Conservation (phyloP, 2,797 vertebrate species). For the Gila robusta region DNA sequence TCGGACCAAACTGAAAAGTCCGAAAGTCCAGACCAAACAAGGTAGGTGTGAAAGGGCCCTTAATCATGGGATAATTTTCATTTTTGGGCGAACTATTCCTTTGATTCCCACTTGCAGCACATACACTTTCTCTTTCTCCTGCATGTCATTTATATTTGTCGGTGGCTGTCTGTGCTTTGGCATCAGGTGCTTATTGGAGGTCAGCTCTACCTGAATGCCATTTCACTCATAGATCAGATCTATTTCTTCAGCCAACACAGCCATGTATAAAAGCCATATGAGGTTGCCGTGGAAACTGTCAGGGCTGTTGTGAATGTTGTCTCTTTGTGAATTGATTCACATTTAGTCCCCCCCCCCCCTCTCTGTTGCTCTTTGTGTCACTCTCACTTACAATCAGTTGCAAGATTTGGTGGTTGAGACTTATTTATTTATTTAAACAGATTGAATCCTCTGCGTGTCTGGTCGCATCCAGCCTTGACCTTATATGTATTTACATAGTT, state of each 20-base stretch:
- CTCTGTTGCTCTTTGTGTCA: conserved; percentile 44
- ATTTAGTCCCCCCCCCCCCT: conserved; percentile 2
- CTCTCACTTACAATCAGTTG: conserved; percentile 28
- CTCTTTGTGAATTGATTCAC: conserved; percentile 60
- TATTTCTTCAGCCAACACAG: conserved; percentile 58
- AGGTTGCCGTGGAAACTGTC: conserved; percentile 74
- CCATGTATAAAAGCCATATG: conserved; percentile 55
- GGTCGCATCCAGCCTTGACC: conserved; percentile 20
- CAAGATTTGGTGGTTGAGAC: conserved; percentile 27
- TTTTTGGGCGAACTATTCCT: no score
- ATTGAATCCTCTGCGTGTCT: conserved; percentile 33
- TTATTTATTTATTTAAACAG: conserved; percentile 27
- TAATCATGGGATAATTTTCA: no score
- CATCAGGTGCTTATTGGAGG: conserved; percentile 40
- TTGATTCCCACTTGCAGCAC: not conserved
- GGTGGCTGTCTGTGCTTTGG: conserved; percentile 13
- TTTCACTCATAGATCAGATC: conserved; percentile 60
- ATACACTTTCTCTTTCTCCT: not conserved
- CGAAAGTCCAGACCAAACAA: no score
- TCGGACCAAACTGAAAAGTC: no score
- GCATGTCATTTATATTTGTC: conserved; percentile 15
- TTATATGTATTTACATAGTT: conserved; percentile 30
- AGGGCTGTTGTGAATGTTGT: conserved; percentile 57
- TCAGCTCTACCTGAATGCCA: conserved; percentile 58
- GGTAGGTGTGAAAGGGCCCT: no score